A percentile compares a stretch with the other conserved stretches of the same genome.
Conservation (phyloP, 2,888 invertebrate genomes). For the Nezara viridula region DNA sequence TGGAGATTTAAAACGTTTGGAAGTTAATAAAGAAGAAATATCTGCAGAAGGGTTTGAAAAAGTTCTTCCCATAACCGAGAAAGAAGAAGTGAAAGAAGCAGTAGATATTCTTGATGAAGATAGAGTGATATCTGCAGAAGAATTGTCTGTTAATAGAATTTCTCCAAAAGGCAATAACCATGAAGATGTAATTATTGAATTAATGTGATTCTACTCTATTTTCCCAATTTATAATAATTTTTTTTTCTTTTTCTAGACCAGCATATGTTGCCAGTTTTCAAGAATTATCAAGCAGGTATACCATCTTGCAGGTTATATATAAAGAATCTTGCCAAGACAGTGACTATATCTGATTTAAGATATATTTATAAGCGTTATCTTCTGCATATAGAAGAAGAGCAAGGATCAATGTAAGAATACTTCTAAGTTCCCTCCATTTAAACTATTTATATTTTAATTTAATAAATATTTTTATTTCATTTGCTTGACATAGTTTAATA, state of each 20-base stretch:
- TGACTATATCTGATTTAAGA: conserved; percentile 81
- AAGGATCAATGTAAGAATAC: conserved; percentile 68
- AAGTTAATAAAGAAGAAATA: conserved; percentile 62
- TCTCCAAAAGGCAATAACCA: conserved; percentile 72
- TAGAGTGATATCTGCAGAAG: conserved; percentile 73
- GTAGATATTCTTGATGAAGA: conserved; percentile 66
- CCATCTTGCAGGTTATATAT: conserved; percentile 90
- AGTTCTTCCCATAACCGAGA: conserved; percentile 66
- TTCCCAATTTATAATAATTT: neutral
- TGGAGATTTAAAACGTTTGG: conserved; percentile 57
- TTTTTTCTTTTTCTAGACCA: conserved; percentile 72
- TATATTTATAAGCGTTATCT: conserved; percentile 82
- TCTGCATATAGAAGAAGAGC: conserved; percentile 69
- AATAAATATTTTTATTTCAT: too few relatives aligned
- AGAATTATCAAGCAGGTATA: conserved; percentile 86
- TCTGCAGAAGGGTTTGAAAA: conserved; percentile 67
- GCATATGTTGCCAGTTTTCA: conserved; percentile 82
- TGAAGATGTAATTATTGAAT: neutral
- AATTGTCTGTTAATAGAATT: conserved; percentile 79
- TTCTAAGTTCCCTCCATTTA: conserved; percentile 8
- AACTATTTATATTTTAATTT: neutral
- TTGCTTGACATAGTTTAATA: neutral
- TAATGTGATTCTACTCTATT: neutral
- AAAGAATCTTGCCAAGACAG: conserved; percentile 89
- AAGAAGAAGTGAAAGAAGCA: conserved; percentile 64